Conservation (phyloP, 2,888 invertebrate species). For the Caenorhabditis sulstoni region DNA sequence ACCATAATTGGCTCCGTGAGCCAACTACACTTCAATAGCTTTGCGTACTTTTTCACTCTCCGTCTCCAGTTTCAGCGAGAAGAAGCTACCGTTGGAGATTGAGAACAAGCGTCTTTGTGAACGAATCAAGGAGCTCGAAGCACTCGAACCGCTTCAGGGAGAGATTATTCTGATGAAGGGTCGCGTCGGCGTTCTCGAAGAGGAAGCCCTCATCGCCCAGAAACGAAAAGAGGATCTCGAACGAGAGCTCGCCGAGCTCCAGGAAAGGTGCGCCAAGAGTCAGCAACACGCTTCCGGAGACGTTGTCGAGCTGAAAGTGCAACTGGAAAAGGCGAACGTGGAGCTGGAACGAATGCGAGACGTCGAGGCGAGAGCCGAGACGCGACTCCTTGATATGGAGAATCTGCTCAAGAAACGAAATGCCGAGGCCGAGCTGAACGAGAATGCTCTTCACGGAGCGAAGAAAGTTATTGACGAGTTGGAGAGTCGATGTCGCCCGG, state of each 20-base stretch:
- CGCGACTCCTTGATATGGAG: conserved; percentile 18
- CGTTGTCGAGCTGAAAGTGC: conserved; percentile 47
- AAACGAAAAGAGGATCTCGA: conserved; percentile 42
- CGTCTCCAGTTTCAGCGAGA: conserved; percentile 42
- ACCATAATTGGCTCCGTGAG: not conserved
- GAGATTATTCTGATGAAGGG: conserved; percentile 44
- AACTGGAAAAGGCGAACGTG: conserved; percentile 43
- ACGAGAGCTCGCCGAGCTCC: conserved; percentile 26
- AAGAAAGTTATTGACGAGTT: conserved; percentile 47
- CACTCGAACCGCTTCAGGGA: conserved; percentile 47
- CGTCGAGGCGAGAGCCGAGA: conserved; percentile 30
- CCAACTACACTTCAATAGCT: not conserved
- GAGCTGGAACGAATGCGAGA: conserved; percentile 37
- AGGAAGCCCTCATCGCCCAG: conserved; percentile 26
- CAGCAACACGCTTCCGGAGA: conserved; percentile 33
- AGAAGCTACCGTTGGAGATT: conserved; percentile 45
- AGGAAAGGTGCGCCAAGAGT: conserved; percentile 42
- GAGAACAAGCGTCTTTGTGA: conserved; percentile 50
- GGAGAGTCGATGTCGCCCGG: conserved; percentile 24
- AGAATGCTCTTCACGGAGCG: conserved; percentile 13
- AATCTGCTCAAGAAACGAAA: conserved; percentile 18
- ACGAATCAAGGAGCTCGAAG: conserved; percentile 52
- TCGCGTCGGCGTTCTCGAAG: conserved; percentile 38
- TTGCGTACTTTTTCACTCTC: not conserved
- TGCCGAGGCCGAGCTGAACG: conserved; percentile 15